Base-by-base conservation (phyloP, 2,888 invertebrate genomes). In the Dolichomitus sp. region DNA sequence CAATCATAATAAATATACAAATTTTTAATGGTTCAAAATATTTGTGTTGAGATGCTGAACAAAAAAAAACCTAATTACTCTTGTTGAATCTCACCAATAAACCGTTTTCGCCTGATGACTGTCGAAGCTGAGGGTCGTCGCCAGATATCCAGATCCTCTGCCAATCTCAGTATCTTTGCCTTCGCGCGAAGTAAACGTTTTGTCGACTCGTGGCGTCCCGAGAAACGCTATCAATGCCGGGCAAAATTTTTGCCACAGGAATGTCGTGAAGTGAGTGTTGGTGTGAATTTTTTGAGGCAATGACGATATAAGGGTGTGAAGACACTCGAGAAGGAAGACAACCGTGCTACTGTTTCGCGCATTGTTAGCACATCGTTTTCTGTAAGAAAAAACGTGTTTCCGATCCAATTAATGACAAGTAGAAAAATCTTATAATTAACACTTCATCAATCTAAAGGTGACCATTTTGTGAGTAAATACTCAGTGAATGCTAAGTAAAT, bases 211-310 rank as follows among this genome's bases (percentile, higher is more conserved):
- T 0, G 98, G 98, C 9, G 98, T 97, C 0, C 98, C 98, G 2
- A 99, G 95, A 80, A 98, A 96, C 0, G 97, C 97, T 76, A 99
- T 97, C 85, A 99, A 94, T 0, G 97, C 97, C 0, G 99, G 99
- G 89, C 98, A 98, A 90, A 99, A 97, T 89, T 98, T 97, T 93
- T 98, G 98, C 99, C 99, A 98, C 11, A 98, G 94, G 90, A 98
- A 98, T 4, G 97, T 97, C 1, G 97, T 97, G 91, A 98, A 98
- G 93, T 98, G 98, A 0, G 96, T 96, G 94, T 98, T 98, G 2
- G 96, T 96, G 89, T 97, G 97, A 9, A 98, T 97, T 87, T 97
- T 96, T 88, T 97, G 97, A 0, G 98, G 97, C 69, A 98, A 94
- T 69, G 97, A 98, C 11, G 97, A 97, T 89, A 98, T 97, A 80